phyloP scores from a whole-genome alignment of 2,888 invertebrate species.

The Anarsia innoxiella region DNA sequence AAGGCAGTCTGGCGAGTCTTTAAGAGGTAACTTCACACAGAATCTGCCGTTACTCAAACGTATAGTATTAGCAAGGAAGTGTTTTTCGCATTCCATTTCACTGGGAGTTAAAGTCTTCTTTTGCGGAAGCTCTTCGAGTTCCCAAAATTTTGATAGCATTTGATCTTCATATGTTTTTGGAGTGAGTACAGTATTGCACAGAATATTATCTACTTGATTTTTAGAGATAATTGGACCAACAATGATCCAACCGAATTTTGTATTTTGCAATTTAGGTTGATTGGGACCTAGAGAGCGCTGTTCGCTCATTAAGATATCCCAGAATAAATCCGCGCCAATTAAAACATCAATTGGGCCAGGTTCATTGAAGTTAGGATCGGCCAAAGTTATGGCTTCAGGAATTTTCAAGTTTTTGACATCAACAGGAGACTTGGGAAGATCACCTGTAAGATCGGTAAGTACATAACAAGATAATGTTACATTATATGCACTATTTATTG shows the following conservation, averaged over 20 bases:
- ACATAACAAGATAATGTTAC: slow-evolving; percentile 14
- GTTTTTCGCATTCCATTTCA: slow-evolving; percentile 17
- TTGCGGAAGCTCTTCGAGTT: slow-evolving; percentile 15
- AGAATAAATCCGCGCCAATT: slow-evolving; percentile 21
- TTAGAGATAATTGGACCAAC: slow-evolving; percentile 9
- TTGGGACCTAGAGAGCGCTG: slow-evolving; percentile 8
- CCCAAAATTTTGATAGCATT: slow-evolving; percentile 16
- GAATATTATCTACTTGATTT: neutral
- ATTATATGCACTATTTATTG: slow-evolving; percentile 7
- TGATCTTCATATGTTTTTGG: slow-evolving; percentile 4
- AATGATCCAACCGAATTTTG: slow-evolving; percentile 17
- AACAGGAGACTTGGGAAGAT: slow-evolving; percentile 14
- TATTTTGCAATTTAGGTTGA: slow-evolving; percentile 12
- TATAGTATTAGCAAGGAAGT: slow-evolving; percentile 15
- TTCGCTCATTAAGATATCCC: slow-evolving; percentile 11
- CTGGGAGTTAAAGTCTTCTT: slow-evolving; percentile 8
- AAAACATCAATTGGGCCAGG: slow-evolving; percentile 17
- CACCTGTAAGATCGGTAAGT: slow-evolving; percentile 15
- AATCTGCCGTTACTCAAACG: slow-evolving; percentile 18
- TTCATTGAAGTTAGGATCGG: slow-evolving; percentile 17
- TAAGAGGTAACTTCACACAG: slow-evolving; percentile 18
- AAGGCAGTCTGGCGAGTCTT: slow-evolving; percentile 16
- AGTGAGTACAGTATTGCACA: slow-evolving; percentile 9
- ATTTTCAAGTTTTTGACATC: slow-evolving; percentile 11
- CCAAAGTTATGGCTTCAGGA: slow-evolving; percentile 16